Conservation (phyloP, 2,797 vertebrate species). For the Centropyge bicolor region DNA sequence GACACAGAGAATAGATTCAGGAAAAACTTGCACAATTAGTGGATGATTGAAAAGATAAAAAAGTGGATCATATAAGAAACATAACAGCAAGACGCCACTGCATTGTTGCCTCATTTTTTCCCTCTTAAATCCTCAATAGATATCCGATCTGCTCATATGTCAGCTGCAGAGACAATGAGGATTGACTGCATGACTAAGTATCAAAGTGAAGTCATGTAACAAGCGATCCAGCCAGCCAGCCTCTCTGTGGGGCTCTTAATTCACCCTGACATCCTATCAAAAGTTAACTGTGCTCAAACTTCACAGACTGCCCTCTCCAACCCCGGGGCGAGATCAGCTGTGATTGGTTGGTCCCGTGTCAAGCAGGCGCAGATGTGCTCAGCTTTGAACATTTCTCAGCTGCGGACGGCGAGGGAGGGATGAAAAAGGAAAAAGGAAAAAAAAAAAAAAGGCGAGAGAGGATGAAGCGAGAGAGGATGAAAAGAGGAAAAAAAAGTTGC, state of each 20-base stretch:
- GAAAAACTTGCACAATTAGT: neutral
- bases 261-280: constrained; percentile 73
- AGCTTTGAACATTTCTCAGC: constrained; percentile 62
- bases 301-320: constrained; percentile 45
- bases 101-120: neutral
- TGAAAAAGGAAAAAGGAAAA: neutral
- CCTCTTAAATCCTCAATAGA: neutral
- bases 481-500: constrained; percentile 20
- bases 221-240: constrained; percentile 32
- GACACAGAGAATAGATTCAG: neutral
- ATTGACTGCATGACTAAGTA: constrained; percentile 15
- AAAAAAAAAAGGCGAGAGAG: neutral
- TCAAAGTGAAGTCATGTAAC: constrained; percentile 44
- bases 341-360: constrained; percentile 54
- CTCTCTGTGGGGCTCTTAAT: constrained; percentile 54
- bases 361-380: constrained; percentile 56
- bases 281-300: constrained; percentile 74
- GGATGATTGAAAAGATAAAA: neutral
- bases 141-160: neutral
- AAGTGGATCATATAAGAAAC: neutral
- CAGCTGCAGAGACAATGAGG: constrained; percentile 20
- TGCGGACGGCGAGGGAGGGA: constrained; percentile 1
- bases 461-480: neutral
- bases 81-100: neutral
- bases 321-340: constrained; percentile 45